Evolutionary conservation across 2,888 invertebrate species (phyloP).

Genomic region (Mayetiola destructor): DNA sequence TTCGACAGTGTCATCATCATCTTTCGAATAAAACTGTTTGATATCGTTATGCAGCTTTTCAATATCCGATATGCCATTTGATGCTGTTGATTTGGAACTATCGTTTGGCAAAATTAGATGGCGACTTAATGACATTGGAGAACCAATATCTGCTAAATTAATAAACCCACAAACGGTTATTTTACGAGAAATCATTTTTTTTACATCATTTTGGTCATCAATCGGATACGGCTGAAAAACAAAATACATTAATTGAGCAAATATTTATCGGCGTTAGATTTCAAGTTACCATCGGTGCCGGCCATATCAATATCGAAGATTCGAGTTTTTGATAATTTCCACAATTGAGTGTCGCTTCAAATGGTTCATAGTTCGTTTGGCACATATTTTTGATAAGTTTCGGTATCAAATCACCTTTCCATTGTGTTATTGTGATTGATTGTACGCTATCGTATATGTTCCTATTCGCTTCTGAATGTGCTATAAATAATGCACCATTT

Average conservation of each 20-base stretch:
- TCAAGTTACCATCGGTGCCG: slow-evolving; percentile 48
- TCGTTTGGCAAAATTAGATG: slow-evolving; percentile 74
- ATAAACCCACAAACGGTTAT: slow-evolving; percentile 80
- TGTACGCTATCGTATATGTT: neutral
- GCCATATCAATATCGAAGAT: slow-evolving; percentile 56
- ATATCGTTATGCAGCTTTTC: slow-evolving; percentile 33
- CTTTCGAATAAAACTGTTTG: slow-evolving; percentile 31
- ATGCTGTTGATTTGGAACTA: slow-evolving; percentile 13
- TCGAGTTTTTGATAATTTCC: slow-evolving; percentile 48
- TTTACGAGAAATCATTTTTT: slow-evolving; percentile 46
- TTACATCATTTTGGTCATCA: slow-evolving; percentile 17
- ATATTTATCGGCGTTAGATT: slow-evolving; percentile 2
- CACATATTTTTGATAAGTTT: slow-evolving; percentile 51
- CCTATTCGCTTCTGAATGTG: slow-evolving; percentile 32
- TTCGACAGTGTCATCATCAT: slow-evolving; percentile 22
- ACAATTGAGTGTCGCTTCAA: slow-evolving; percentile 55
- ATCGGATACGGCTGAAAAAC: slow-evolving; percentile 26
- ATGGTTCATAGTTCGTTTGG: slow-evolving; percentile 57
- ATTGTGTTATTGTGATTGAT: neutral
- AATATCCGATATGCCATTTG: slow-evolving; percentile 26
- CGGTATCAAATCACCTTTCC: slow-evolving; percentile 24
- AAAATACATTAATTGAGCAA: slow-evolving; percentile 15
- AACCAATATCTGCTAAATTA: slow-evolving; percentile 73
- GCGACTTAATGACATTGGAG: slow-evolving; percentile 79
- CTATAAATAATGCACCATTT: slow-evolving; percentile 44